Conservation (phyloP, 2,113 vertebrate species). For the Lasiurus cinereus region DNA sequence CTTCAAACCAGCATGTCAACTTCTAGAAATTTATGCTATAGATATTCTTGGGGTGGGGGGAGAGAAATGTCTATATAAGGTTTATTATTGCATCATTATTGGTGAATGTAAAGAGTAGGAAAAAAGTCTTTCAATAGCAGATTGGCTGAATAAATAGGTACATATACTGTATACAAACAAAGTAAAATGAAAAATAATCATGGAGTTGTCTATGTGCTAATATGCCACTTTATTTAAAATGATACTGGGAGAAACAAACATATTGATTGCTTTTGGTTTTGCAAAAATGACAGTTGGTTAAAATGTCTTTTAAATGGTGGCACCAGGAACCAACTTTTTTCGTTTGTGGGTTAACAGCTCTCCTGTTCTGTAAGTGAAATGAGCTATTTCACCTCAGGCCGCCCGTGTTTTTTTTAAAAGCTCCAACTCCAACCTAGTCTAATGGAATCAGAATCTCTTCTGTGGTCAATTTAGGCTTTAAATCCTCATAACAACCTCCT, state of each 20-base stretch:
- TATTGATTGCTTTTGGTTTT: neutral
- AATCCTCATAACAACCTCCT: neutral
- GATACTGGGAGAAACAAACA: neutral
- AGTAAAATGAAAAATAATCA: neutral
- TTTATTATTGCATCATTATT: neutral
- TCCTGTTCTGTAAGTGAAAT: neutral
- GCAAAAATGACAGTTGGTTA: neutral
- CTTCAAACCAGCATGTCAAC: neutral
- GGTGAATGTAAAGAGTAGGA: neutral
- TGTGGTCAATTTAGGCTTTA: neutral
- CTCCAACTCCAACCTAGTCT: neutral
- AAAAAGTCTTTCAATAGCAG: neutral
- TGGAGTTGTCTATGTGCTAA: neutral
- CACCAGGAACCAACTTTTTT: neutral
- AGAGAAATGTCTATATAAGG: neutral
- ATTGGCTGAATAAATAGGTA: neutral
- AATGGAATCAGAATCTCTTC: conserved; percentile 2
- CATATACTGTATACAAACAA: neutral
- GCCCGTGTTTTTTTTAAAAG: neutral
- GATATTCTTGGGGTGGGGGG: neutral
- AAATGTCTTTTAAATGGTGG: neutral
- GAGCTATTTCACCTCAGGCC: neutral
- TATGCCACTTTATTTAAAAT: neutral
- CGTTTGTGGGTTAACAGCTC: neutral
- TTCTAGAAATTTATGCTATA: neutral